These are phyloP conservation scores for Rhinoderma darwinii DNA, from an alignment of 2,113 vertebrate species.

Conservation along the genomic window DNA sequence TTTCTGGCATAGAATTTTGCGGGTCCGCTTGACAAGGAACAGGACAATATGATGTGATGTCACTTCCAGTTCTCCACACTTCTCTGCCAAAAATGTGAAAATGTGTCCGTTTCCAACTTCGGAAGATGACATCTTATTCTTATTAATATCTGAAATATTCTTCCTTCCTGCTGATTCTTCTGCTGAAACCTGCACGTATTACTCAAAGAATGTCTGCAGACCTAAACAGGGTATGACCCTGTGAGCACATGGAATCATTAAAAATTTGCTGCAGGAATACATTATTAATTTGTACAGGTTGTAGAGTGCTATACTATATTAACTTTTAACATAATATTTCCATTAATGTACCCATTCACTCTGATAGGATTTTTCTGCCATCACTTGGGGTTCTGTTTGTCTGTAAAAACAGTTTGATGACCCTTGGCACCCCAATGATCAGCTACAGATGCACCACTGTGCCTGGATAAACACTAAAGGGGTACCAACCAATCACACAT, in stretches of 20 bases:
- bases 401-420: too few species aligned
- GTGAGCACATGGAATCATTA: not conserved
- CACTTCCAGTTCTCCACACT: not conserved
- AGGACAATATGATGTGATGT: constrained; percentile 38
- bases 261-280: too few species aligned
- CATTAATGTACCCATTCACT: too few species aligned
- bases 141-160: constrained; percentile 12
- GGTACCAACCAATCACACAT: too few species aligned
- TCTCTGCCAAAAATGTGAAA: constrained; percentile 23
- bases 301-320: too few species aligned
- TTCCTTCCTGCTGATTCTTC: constrained; percentile 23
- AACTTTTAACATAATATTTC: too few species aligned
- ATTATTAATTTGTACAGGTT: too few species aligned
- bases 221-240: not conserved
- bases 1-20: not conserved
- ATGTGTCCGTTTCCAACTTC: not conserved
- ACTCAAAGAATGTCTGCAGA: not conserved
- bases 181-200: constrained; percentile 18
- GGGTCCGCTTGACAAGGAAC: not conserved
- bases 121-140: constrained; percentile 16
- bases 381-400: too few species aligned
- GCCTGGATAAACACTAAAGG: too few species aligned
- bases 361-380: too few species aligned
- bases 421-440: too few species aligned
- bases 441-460: too few species aligned